These are phyloP conservation scores for Platysternon megacephalum DNA, from an alignment of 2,113 vertebrate genomes.

Conservation along the genomic window DNA sequence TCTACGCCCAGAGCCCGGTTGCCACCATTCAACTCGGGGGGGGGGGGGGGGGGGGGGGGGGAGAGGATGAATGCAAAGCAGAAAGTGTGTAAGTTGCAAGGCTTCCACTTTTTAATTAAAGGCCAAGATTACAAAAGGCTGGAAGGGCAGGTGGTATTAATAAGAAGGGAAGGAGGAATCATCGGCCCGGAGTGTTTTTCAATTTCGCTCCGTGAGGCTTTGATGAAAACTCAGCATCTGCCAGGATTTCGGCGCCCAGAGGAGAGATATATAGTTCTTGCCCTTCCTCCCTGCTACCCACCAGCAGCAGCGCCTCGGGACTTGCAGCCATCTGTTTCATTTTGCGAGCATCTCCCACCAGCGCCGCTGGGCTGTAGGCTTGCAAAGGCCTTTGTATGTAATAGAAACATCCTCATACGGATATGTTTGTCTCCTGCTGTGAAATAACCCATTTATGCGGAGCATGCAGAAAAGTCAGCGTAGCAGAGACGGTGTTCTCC, in stretches of 20 bases:
- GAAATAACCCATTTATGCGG: background rate
- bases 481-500: background rate
- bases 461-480: background rate
- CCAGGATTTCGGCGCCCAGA: background rate
- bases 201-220: background rate
- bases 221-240: background rate
- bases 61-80: accelerated
- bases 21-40: too few species aligned
- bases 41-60: accelerated
- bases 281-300: background rate
- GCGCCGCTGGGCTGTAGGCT: background rate
- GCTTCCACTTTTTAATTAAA: background rate
- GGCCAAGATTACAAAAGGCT: background rate
- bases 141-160: background rate
- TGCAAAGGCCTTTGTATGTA: background rate
- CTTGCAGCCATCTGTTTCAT: background rate
- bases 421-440: background rate
- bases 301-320: background rate
- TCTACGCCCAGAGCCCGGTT: too few species aligned
- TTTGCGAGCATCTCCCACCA: background rate
- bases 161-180: background rate
- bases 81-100: background rate
- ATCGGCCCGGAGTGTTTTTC: background rate
- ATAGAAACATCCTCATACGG: background rate
- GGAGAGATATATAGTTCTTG: background rate